Percentiles rank a stretch among this genome's conserved stretches.
These are phyloP conservation scores for Folsomia candida DNA, from an alignment of 2,888 invertebrate genomes.

Conservation along the genomic window DNA sequence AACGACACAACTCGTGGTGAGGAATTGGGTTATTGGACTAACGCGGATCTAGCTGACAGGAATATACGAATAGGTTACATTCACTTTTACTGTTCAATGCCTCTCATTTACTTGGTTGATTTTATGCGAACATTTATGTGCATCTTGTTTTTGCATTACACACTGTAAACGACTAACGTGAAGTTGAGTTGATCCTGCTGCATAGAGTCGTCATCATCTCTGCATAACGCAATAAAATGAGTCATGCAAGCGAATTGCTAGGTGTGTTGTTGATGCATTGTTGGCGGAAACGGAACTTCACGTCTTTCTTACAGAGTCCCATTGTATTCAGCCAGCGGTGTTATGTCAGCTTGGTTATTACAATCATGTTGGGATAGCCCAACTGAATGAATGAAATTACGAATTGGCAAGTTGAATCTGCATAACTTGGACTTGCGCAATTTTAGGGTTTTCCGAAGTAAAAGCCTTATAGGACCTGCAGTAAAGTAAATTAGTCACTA, in stretches of 20 bases:
- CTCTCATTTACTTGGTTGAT: too few relatives aligned
- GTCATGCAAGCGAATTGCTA: background rate
- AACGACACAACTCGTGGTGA: constrained; percentile 15
- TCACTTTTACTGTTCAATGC: too few relatives aligned
- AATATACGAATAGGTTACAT: background rate
- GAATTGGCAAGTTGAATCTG: background rate
- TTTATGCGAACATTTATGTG: too few relatives aligned
- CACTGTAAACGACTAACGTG: too few relatives aligned
- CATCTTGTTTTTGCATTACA: too few relatives aligned
- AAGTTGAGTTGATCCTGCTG: too few relatives aligned
- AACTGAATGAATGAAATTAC: background rate
- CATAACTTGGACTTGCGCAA: background rate
- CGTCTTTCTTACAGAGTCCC: background rate
- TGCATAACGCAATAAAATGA: background rate
- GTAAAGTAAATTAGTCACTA: background rate
- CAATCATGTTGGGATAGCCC: background rate
- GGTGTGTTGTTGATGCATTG: background rate
- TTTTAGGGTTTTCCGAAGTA: background rate
- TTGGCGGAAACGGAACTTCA: constrained; percentile 11
- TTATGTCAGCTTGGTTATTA: background rate
- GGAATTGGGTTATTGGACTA: background rate
- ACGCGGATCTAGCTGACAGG: background rate
- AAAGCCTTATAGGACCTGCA: background rate
- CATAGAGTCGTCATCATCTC: background rate
- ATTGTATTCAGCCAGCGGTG: background rate